Evolutionary conservation across 2,113 vertebrate genomes (phyloP).

Genomic region (Takifugu flavidus): DNA sequence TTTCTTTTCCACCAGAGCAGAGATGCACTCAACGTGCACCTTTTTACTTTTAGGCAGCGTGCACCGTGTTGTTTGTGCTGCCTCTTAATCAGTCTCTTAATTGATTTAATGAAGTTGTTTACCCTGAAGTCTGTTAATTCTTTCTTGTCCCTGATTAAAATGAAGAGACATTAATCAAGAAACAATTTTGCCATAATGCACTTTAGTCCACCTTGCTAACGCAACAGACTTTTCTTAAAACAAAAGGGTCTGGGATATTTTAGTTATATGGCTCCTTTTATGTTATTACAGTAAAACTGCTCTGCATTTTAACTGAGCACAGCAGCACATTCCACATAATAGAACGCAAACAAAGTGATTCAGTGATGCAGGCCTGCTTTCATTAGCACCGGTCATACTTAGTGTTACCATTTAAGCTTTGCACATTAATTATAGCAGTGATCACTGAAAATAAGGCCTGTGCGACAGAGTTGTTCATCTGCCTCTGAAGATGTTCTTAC

Average conservation of each 20-base stretch:
- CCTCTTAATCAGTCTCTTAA: constrained; percentile 45
- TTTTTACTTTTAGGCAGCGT: constrained; percentile 23
- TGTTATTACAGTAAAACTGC: background rate
- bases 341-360: constrained; percentile 9
- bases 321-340: no score
- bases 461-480: constrained; percentile 37
- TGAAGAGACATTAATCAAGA: constrained; percentile 48
- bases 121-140: constrained; percentile 34
- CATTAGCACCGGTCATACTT: background rate
- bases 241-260: background rate
- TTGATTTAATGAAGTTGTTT: constrained; percentile 65
- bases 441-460: constrained; percentile 28
- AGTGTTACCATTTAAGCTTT: constrained; percentile 13
- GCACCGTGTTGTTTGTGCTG: constrained; percentile 29
- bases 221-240: constrained; percentile 1
- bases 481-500: constrained; percentile 44
- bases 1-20: constrained; percentile 25
- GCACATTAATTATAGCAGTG: constrained; percentile 26
- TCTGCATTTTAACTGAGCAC: constrained; percentile 1
- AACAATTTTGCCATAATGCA: constrained; percentile 29
- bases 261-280: background rate
- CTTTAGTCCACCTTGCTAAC: constrained; percentile 21
- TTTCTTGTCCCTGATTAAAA: constrained; percentile 50
- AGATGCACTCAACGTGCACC: constrained; percentile 10
- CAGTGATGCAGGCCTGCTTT: background rate